These are phyloP conservation scores for Clarias batrachus DNA, from an alignment of 2,113 vertebrate species.

Conservation along the genomic window DNA sequence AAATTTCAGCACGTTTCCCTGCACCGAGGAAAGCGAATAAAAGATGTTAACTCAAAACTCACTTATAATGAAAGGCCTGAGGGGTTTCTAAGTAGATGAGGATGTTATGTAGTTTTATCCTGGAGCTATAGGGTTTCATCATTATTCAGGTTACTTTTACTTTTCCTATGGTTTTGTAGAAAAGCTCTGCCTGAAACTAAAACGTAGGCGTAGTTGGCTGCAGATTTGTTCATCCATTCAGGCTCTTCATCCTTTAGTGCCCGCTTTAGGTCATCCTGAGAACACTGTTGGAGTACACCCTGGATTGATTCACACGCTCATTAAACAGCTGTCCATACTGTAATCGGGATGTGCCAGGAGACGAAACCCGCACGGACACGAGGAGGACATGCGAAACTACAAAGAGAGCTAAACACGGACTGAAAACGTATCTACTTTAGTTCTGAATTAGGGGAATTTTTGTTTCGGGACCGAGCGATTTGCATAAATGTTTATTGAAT, in stretches of 20 bases:
- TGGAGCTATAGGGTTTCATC: background rate
- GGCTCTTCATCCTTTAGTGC: background rate
- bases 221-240: background rate
- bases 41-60: background rate
- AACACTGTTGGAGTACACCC: background rate
- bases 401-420: background rate
- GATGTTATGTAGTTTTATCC: background rate
- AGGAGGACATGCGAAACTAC: background rate
- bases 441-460: background rate
- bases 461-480: background rate
- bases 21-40: background rate
- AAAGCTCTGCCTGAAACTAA: background rate
- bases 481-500: background rate
- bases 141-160: background rate
- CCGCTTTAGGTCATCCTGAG: no score
- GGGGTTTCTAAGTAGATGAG: background rate
- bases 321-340: no score
- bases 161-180: background rate
- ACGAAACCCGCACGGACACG: background rate
- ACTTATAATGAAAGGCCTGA: background rate
- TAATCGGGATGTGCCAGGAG: background rate
- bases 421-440: background rate
- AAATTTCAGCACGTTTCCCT: background rate
- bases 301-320: background rate
- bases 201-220: background rate